Conservation (phyloP, 2,797 vertebrate genomes). For the Falco concolor region DNA sequence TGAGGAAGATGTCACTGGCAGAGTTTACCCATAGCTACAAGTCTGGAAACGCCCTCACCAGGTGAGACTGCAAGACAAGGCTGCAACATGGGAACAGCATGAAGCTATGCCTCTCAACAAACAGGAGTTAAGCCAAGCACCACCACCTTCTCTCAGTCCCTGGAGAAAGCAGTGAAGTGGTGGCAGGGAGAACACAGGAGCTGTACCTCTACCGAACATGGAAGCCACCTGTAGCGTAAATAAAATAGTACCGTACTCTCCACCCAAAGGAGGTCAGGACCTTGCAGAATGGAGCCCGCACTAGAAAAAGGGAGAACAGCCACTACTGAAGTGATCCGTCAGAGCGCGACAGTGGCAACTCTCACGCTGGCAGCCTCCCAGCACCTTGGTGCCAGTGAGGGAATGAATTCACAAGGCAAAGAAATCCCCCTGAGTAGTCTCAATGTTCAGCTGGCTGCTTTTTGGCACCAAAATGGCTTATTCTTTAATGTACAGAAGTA, state of each 20-base stretch:
- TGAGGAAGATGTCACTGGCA: constrained; percentile 60
- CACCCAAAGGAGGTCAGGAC: constrained; percentile 36
- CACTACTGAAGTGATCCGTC: constrained; percentile 34
- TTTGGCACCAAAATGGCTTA: constrained; percentile 77
- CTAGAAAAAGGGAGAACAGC: constrained; percentile 16
- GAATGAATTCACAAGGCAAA: constrained; percentile 66
- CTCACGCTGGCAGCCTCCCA: constrained; percentile 49
- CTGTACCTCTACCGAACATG: background rate
- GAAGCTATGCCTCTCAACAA: background rate
- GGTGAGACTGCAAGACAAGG: constrained; percentile 3
- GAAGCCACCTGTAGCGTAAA: background rate
- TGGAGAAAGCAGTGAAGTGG: constrained; percentile 50
- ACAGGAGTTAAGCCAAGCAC: constrained; percentile 12
- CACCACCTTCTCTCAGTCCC: constrained; percentile 46
- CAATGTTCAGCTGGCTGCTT: constrained; percentile 57
- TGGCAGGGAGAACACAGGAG: constrained; percentile 45
- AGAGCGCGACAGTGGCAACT: constrained; percentile 35
- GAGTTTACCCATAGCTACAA: constrained; percentile 12
- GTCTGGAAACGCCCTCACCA: background rate
- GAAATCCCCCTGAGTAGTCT: constrained; percentile 61
- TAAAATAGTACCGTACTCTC: background rate
- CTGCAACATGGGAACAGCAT: background rate
- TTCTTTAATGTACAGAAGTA: constrained; percentile 29
- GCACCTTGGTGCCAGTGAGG: background rate
- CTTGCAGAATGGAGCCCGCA: constrained; percentile 33